Evolutionary conservation across 2,797 vertebrate species (phyloP), one percentile per base, ranked within the genome.

Genomic region (Sandelia bainsii): DNA sequence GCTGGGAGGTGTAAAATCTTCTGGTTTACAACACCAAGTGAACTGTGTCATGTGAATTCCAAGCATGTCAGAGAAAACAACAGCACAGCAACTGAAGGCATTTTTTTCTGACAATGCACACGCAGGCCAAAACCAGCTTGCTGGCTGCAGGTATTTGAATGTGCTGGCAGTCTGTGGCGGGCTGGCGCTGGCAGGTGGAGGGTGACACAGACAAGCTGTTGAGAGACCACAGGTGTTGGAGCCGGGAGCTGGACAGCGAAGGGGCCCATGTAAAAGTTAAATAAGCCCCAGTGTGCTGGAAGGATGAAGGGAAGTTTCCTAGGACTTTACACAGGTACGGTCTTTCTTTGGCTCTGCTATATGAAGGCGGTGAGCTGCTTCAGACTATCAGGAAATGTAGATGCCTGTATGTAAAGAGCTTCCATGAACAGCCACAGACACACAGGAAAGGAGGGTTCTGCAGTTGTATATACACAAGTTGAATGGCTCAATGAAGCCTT

Each of bases 221-320:
- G 84, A 91, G 88, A 84, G 81, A 85, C 83, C 64, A 6, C 87
- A 86, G 87, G 85, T 87, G 86, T 69, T 57, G 79, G 65, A 86
- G 87, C 80, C 77, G 42, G 61, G 75, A 87, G 77, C 61, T 85
- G 87, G 79, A 87, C 75, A 16, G 77, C 22, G 10, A 53, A 74
- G 73, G 72, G 76, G 69, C 83, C 60, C 57, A 5, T 56, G 80
- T 71, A 32, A 75, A 82, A 87, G 76, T 80, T 75, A 84, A 89
- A 90, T 79, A 83, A 82, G 84, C 59, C 77, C 73, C 56, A 62
- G 40, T 64, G 75, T 54, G 76, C 86, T 87, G 90, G 90, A 91
- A 81, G 77, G 51, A 81, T 48, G 48, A 53, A 82, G 81, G 83
- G 82, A 82, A 86, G 83, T 91, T 91, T 89, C 86, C 88, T 49